Evolutionary conservation across 2,113 vertebrate genomes (phyloP), one percentile per base, ranked within the genome.

Genomic region (Equus przewalskii): DNA sequence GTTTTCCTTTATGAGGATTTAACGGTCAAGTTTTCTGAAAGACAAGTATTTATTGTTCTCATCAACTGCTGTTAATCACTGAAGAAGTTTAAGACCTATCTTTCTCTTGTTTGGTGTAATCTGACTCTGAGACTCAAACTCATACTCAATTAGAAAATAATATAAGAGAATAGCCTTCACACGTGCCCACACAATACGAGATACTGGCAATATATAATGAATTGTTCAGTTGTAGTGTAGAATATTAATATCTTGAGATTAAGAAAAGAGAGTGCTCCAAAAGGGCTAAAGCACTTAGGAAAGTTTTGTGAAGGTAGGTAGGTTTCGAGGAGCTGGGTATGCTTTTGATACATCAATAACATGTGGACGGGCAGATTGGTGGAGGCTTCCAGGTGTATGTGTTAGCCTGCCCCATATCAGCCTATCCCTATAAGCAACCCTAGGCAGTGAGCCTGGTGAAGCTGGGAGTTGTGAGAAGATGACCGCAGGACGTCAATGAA

Each of bases 1-100:
- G 58, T 72, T 24, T 90, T 67, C 41, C 46, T 85, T 73, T 79
- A 51, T 83, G 88, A 89, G 70, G 60, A 83, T 56, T 96, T 91
- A 58, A 76, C 21, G n/a, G 36, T 41, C 3, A 60, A 19, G 41
- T 80, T 94, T 94, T 91, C 79, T 83, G 70, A 81, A 67, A 62
- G 79, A 89, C 22, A 73, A 14, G 21, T 92, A 22, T 78, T 88
- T 54, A 49, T 72, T 83, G 13, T 88, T 96, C 44, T 82, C 46
- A 60, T 24, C 28, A 41, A 36, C 72, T 76, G 16, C 60, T 69
- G 15, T n/a, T 58, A 87, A 36, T 81, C 56, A 54, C 6, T 67
- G 33, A 84, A 67, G 78, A 94, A 62, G 24, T 64, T 54, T 60
- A 56, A 65, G 62, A n/a, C 44, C 46, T 62, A 7, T 69, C 76